These are phyloP conservation scores for Odontamblyopus lacepedii DNA, from an alignment of 2,797 vertebrate genomes.

Conservation along the genomic window DNA sequence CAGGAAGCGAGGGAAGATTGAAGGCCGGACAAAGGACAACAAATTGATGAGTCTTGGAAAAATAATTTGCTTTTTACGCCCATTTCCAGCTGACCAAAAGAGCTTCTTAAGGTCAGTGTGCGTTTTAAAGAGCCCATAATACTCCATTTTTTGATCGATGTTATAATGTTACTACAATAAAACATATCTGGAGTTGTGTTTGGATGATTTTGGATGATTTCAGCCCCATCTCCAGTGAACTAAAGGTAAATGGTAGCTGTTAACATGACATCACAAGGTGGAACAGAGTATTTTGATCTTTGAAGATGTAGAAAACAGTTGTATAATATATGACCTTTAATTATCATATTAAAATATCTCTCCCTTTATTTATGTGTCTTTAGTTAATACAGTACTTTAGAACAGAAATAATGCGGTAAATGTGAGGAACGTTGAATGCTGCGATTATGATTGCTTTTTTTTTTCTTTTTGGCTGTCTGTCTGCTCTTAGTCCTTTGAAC, in stretches of 20 bases:
- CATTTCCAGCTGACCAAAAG: background rate
- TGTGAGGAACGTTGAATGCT: background rate
- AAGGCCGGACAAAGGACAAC: constrained; percentile 47
- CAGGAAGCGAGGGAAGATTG: constrained; percentile 43
- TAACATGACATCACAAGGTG: no score
- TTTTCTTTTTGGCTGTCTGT: background rate
- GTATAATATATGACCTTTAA: no score
- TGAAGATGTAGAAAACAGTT: no score
- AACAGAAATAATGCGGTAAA: background rate
- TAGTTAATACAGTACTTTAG: background rate
- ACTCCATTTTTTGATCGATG: no score
- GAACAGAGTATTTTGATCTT: no score
- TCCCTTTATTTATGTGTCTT: background rate
- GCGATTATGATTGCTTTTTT: background rate
- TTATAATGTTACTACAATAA: no score
- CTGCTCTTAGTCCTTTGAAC: background rate
- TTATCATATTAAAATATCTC: background rate
- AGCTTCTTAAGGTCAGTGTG: background rate
- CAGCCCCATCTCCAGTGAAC: no score
- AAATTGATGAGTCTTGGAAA: constrained; percentile 36
- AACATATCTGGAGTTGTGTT: no score
- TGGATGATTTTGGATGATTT: no score
- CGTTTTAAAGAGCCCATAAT: background rate
- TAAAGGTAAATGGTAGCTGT: no score
- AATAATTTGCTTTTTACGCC: background rate